phyloP scores from a whole-genome alignment of 1,140 invertebrate genomes.

The Batillaria attramentaria region DNA sequence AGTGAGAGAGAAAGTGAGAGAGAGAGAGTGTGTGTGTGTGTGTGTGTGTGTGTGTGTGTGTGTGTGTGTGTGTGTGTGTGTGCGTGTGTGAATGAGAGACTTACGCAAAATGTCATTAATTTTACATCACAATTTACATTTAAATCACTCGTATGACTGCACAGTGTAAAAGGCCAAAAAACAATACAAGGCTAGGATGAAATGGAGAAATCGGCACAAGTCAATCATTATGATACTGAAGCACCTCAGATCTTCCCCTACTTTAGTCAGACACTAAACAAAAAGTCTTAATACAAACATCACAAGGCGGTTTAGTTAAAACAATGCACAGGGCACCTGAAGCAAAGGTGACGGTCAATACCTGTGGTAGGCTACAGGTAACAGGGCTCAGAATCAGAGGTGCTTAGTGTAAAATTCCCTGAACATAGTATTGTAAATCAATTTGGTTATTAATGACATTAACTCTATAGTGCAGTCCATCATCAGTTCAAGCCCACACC shows the following conservation, averaged over 20 bases:
- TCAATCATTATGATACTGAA: no score
- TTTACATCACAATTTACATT: background rate
- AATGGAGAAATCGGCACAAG: no score
- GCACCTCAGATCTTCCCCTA: no score
- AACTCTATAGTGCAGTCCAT: background rate
- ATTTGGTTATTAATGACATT: no score
- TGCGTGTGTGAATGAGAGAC: background rate
- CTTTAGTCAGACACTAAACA: no score
- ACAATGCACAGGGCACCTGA: no score
- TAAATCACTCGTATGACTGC: background rate
- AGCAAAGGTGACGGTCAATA: no score
- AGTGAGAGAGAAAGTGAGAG: background rate
- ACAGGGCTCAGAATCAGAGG: no score
- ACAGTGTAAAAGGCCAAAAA: background rate
- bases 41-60: background rate
- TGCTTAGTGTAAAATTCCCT: no score
- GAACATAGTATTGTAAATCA: no score
- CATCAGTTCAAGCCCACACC: constrained; percentile 27
- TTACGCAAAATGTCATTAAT: background rate
- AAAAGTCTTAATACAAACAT: background rate
- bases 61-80: constrained; percentile 8
- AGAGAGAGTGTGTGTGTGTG: background rate
- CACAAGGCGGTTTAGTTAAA: background rate
- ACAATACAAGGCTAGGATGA: background rate
- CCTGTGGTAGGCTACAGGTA: no score